Conservation (phyloP, 2,113 vertebrate genomes). For the Nannospalax galili region DNA sequence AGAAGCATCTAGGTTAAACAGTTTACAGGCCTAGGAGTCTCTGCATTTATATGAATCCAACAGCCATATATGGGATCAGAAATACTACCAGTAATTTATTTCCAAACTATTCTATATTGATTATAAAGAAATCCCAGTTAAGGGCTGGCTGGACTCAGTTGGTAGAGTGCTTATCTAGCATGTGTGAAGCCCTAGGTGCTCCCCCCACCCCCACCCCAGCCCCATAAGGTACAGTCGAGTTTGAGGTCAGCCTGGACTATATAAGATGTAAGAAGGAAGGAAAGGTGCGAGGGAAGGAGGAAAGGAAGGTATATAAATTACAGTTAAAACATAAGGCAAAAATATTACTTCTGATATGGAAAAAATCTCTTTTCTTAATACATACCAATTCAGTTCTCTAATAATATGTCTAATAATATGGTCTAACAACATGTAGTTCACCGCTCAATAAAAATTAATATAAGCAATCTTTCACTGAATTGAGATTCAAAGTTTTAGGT, state of each 20-base stretch:
- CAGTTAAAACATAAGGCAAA: not conserved
- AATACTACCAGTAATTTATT: slow-evolving; percentile 43
- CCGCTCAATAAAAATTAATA: slow-evolving; percentile 38
- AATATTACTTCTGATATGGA: slow-evolving; percentile 5
- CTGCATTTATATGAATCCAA: slow-evolving; percentile 14
- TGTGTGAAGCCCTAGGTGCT: not conserved
- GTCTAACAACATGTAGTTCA: not conserved
- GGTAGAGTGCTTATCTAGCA: not conserved
- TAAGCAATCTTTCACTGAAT: not conserved
- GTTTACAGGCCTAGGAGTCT: not conserved
- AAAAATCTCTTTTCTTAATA: slow-evolving; percentile 25
- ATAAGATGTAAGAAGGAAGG: not conserved
- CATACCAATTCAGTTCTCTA: not conserved
- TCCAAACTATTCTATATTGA: not conserved
- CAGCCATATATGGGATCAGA: not conserved
- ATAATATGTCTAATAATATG: slow-evolving; percentile 31
- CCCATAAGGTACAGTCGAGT: not conserved
- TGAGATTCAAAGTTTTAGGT: not conserved
- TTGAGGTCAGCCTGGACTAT: not conserved
- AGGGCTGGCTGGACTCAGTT: not conserved
- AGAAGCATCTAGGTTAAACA: not conserved
- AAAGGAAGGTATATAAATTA: not conserved
- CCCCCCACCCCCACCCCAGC: not conserved
- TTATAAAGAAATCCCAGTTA: slow-evolving; percentile 33
- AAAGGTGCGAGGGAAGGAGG: not conserved